Conservation (phyloP, 2,888 invertebrate species). For the Drosophila barbarae region DNA sequence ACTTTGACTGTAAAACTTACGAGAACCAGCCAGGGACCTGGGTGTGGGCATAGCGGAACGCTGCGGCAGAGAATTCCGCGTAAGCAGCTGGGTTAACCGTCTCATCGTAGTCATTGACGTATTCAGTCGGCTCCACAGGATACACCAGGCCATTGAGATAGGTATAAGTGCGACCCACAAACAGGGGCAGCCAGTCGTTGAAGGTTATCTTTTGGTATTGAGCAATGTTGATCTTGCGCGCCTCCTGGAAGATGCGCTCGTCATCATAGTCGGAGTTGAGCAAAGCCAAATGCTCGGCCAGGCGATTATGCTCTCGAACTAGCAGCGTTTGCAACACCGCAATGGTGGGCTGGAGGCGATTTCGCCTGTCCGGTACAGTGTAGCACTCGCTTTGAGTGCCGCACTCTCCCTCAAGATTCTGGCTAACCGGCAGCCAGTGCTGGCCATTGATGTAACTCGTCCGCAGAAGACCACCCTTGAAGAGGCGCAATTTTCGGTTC, state of each 20-base stretch:
- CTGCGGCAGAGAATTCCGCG: slow-evolving; percentile 83
- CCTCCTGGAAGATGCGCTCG: slow-evolving; percentile 80
- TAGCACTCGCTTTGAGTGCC: slow-evolving; percentile 84
- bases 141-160: slow-evolving; percentile 65
- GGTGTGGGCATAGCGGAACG: slow-evolving; percentile 83
- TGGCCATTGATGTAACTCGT: slow-evolving; percentile 82
- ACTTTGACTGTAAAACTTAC: slow-evolving; percentile 67
- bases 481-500: slow-evolving; percentile 83
- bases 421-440: slow-evolving; percentile 85
- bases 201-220: slow-evolving; percentile 81
- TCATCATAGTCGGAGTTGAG: slow-evolving; percentile 81
- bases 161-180: slow-evolving; percentile 73
- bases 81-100: slow-evolving; percentile 81
- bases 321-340: slow-evolving; percentile 79
- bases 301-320: slow-evolving; percentile 80
- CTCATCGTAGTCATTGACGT: slow-evolving; percentile 81
- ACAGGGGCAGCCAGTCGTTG: slow-evolving; percentile 80
- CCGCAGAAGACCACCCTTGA: slow-evolving; percentile 84
- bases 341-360: slow-evolving; percentile 78
- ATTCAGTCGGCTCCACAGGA: slow-evolving; percentile 64
- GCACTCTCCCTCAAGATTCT: slow-evolving; percentile 82
- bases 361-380: slow-evolving; percentile 82
- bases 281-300: slow-evolving; percentile 76
- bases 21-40: slow-evolving; percentile 80
- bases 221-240: slow-evolving; percentile 80